Percentiles rank a stretch among this genome's conserved stretches.
phyloP scores from a whole-genome alignment of 2,888 invertebrate genomes.

The Sesamia inferens region DNA sequence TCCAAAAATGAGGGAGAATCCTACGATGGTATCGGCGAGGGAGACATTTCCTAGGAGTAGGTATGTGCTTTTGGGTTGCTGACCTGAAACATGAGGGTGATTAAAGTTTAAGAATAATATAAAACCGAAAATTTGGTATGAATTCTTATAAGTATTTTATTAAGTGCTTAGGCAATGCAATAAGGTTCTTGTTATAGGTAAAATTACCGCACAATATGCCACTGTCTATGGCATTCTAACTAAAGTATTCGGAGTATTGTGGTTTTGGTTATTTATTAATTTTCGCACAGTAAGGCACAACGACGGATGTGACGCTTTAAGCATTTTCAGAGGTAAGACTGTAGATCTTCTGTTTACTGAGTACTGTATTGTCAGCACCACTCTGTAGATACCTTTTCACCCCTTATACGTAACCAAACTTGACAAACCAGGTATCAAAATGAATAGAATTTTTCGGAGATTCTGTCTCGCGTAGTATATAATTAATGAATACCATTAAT shows the following conservation, averaged over 20 bases:
- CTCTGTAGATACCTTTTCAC: too few species aligned
- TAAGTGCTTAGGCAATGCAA: too few species aligned
- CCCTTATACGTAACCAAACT: too few species aligned
- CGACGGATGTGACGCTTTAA: not conserved
- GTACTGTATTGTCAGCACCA: too few species aligned
- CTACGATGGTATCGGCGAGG: slow-evolving; percentile 91
- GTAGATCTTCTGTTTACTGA: not conserved
- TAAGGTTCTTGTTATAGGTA: too few species aligned
- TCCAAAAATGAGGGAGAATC: slow-evolving; percentile 90
- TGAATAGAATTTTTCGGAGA: too few species aligned
- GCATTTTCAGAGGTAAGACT: not conserved
- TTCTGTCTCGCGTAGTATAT: too few species aligned
- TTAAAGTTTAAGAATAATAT: not conserved
- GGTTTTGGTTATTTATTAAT: not conserved
- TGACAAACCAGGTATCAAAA: too few species aligned
- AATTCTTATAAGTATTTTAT: too few species aligned
- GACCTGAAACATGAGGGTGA: slow-evolving; percentile 80
- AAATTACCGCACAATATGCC: not conserved
- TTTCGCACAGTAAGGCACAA: not conserved
- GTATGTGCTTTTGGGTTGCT: slow-evolving; percentile 91
- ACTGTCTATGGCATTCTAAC: not conserved
- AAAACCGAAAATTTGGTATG: too few species aligned
- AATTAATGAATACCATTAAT: too few species aligned
- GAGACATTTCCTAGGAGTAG: slow-evolving; percentile 92
- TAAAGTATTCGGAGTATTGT: too few species aligned